A percentile compares a stretch with the other conserved stretches of the same genome.
Conservation (phyloP, 92 coral and sea anemone genomes). For the Metridium senile region DNA sequence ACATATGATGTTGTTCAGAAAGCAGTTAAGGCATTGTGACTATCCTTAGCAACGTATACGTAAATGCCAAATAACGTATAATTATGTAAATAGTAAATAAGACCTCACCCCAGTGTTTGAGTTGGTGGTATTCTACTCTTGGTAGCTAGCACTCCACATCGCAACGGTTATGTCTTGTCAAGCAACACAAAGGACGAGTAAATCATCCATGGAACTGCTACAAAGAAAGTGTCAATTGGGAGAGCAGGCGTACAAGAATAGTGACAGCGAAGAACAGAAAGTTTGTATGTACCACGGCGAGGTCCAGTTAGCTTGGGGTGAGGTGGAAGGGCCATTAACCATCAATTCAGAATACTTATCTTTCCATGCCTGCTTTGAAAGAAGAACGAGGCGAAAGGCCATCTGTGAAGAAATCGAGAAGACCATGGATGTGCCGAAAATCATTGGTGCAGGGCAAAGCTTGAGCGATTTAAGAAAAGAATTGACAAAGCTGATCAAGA, state of each 20-base stretch:
- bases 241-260: neutral
- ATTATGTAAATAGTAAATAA: too few species aligned
- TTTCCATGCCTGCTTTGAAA: neutral
- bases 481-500: neutral
- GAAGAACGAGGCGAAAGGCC: neutral
- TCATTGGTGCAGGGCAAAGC: neutral
- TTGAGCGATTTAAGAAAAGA: neutral
- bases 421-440: neutral
- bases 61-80: neutral
- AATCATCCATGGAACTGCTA: neutral
- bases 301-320: constrained; percentile 27
- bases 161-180: neutral
- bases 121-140: too few species aligned
- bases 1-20: too few species aligned
- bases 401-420: neutral
- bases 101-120: too few species aligned
- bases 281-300: neutral
- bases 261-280: neutral
- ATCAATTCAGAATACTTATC: neutral
- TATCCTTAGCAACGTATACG: too few species aligned
- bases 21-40: too few species aligned
- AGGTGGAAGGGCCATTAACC: neutral
- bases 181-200: neutral
- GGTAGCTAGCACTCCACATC: neutral
- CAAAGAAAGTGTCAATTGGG: neutral